Conservation (phyloP, 2,113 vertebrate species). For the Ivindomyrus marchei region DNA sequence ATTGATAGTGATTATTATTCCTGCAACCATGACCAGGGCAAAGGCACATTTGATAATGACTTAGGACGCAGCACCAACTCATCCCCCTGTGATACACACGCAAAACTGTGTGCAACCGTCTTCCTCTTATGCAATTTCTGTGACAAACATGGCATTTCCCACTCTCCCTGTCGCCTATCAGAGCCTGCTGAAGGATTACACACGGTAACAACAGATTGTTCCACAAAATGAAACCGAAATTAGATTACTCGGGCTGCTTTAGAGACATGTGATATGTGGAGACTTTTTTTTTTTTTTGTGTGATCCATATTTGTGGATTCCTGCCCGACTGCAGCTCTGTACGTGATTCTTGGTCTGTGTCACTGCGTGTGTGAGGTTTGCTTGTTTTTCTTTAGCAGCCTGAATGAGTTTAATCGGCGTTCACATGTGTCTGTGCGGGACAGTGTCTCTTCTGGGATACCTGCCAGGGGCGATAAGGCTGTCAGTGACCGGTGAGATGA, state of each 20-base stretch:
- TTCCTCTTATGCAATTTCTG: background rate
- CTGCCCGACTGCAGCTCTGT: background rate
- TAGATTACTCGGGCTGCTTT: background rate
- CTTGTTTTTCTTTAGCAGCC: background rate
- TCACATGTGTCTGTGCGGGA: background rate
- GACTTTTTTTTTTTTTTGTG: background rate
- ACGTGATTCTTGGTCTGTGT: background rate
- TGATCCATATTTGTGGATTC: background rate
- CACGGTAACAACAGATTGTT: constrained; percentile 51
- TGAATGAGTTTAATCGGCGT: background rate
- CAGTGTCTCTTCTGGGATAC: background rate
- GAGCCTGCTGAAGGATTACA: constrained; percentile 83
- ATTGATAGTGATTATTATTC: background rate
- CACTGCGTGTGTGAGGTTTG: background rate
- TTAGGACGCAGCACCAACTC: too few species aligned
- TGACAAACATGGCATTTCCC: background rate
- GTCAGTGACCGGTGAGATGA: background rate
- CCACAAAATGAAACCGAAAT: background rate
- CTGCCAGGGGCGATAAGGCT: background rate
- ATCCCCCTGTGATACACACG: too few species aligned
- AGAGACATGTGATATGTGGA: background rate
- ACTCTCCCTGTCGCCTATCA: constrained; percentile 36
- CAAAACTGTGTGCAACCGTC: too few species aligned
- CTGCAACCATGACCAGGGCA: background rate
- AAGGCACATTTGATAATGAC: background rate